phyloP scores from a whole-genome alignment of 2,113 vertebrate species.

The Lota lota region DNA sequence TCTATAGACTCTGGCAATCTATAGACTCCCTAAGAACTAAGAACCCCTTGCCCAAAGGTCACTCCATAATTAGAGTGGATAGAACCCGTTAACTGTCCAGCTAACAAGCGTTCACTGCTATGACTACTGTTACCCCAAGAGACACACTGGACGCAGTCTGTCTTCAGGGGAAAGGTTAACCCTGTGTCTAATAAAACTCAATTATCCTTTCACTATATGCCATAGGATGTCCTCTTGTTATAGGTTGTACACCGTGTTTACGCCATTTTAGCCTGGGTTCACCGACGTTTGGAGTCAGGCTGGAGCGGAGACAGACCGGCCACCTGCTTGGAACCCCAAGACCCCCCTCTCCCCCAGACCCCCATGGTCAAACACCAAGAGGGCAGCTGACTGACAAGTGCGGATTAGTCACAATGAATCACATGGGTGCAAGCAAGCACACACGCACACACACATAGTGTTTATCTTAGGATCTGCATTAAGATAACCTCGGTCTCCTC shows the following conservation, averaged over 20 bases:
- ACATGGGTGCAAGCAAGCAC: conserved; percentile 41
- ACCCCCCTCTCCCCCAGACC: conserved; percentile 36
- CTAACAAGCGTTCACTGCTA: too few species aligned
- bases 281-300: conserved; percentile 9
- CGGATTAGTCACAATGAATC: conserved; percentile 62
- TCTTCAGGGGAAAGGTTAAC: too few species aligned
- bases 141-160: too few species aligned
- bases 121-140: too few species aligned
- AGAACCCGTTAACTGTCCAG: too few species aligned
- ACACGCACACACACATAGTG: neutral
- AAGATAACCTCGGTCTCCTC: neutral
- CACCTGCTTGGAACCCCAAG: conserved; percentile 55
- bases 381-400: conserved; percentile 60
- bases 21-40: too few species aligned
- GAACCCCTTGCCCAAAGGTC: too few species aligned
- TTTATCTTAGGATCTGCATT: neutral
- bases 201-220: too few species aligned
- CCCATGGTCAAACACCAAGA: conserved; percentile 59
- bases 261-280: neutral
- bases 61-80: too few species aligned
- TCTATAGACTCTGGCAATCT: too few species aligned
- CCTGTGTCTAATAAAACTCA: too few species aligned
- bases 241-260: neutral
- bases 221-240: too few species aligned
- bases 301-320: conserved; percentile 13